Evolutionary conservation across 1,140 invertebrate genomes (phyloP).

Genomic region (Neotoxoptera formosana): DNA sequence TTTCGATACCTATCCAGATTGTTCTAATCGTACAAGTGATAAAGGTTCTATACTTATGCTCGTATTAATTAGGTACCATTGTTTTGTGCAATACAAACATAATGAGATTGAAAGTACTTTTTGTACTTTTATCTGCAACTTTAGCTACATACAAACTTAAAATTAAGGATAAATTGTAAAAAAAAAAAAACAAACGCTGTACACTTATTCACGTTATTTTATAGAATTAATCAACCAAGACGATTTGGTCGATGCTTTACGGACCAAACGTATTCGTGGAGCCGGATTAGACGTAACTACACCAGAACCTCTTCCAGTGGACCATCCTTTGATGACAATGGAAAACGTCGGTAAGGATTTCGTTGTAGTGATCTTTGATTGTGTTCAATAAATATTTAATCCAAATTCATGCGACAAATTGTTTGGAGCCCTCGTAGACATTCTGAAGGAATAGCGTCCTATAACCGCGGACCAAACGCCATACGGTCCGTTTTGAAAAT

Average conservation of each 20-base stretch:
- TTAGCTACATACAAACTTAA: too few species aligned
- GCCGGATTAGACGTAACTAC: slow-evolving; percentile 92
- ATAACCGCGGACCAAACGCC: background rate
- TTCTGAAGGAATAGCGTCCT: background rate
- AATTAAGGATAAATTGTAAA: too few species aligned
- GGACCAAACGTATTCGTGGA: slow-evolving; percentile 75
- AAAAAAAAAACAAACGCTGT: too few species aligned
- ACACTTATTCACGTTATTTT: background rate
- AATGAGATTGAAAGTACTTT: too few species aligned
- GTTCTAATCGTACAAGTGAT: too few species aligned
- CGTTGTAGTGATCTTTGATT: background rate
- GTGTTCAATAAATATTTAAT: too few species aligned
- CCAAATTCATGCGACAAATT: too few species aligned
- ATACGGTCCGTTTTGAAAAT: background rate
- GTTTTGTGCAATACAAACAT: too few species aligned
- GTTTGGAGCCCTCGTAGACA: background rate
- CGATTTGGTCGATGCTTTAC: slow-evolving; percentile 78
- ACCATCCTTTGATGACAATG: slow-evolving; percentile 78
- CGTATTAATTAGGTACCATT: too few species aligned
- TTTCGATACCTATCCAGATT: too few species aligned
- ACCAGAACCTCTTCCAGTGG: slow-evolving; percentile 85
- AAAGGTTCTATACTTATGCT: too few species aligned
- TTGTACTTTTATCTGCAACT: too few species aligned
- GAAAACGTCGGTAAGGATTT: slow-evolving; percentile 70
- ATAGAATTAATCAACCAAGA: slow-evolving; percentile 72